Evolutionary conservation across 2,888 invertebrate genomes (phyloP).

Genomic region (Craniophora ligustri): DNA sequence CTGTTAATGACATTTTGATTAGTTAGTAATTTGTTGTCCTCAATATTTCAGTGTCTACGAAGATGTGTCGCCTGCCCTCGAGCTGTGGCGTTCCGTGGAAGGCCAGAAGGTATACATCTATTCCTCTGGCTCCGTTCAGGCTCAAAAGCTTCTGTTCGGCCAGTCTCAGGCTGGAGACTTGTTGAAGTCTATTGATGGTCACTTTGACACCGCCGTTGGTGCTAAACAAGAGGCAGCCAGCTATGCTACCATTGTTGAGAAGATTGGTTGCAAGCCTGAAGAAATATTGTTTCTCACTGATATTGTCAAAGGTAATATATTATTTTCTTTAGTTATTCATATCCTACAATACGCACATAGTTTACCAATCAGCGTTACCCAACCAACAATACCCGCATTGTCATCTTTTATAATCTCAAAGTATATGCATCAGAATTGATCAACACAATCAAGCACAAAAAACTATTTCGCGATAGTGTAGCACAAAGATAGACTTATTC

Average conservation of each 20-base stretch:
- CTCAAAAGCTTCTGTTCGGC: slow-evolving; percentile 95
- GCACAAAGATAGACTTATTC: too few species aligned
- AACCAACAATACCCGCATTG: too few species aligned
- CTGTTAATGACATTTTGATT: too few species aligned
- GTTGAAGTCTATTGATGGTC: slow-evolving; percentile 91
- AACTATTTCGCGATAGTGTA: too few species aligned
- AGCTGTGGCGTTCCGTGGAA: slow-evolving; percentile 91
- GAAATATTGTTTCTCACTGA: slow-evolving; percentile 96
- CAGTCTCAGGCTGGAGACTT: slow-evolving; percentile 94
- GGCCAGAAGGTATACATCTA: slow-evolving; percentile 93
- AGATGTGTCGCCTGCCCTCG: slow-evolving; percentile 93
- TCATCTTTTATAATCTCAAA: too few species aligned
- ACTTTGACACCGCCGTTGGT: slow-evolving; percentile 96
- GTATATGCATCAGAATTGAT: too few species aligned
- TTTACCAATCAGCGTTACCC: too few species aligned
- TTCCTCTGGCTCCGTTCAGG: slow-evolving; percentile 97
- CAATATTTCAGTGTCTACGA: slow-evolving; percentile 92
- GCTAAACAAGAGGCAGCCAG: slow-evolving; percentile 93
- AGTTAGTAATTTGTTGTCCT: slow-evolving; percentile 6
- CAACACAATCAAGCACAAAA: too few species aligned
- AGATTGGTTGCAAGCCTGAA: slow-evolving; percentile 90
- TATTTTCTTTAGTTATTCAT: background rate
- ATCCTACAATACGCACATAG: too few species aligned
- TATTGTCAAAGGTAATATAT: slow-evolving; percentile 91
- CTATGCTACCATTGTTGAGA: slow-evolving; percentile 92